These are phyloP conservation scores for Cyprinodon brontotheroides DNA, from an alignment of 2,113 vertebrate species.

Conservation along the genomic window DNA sequence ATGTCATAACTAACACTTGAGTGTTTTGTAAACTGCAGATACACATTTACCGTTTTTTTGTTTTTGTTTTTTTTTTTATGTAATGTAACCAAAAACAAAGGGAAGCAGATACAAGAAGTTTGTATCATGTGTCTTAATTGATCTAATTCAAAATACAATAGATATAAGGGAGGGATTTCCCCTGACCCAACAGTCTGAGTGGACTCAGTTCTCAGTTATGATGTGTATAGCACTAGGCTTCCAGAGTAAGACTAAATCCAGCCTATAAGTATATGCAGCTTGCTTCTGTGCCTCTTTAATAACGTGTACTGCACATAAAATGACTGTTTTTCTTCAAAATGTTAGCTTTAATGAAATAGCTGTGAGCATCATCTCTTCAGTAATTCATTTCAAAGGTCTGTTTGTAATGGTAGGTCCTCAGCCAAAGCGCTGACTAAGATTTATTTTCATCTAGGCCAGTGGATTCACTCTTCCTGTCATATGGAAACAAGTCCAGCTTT, in stretches of 20 bases:
- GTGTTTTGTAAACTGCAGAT: not conserved
- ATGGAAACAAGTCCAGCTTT: constrained; percentile 54
- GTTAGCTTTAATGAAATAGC: constrained; percentile 18
- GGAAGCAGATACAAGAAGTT: no score
- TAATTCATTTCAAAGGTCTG: constrained; percentile 19
- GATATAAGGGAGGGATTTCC: not conserved
- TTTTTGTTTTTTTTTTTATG: no score
- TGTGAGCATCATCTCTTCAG: constrained; percentile 24
- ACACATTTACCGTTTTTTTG: not conserved
- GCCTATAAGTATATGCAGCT: constrained; percentile 21
- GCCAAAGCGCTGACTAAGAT: constrained; percentile 13
- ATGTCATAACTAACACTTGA: not conserved
- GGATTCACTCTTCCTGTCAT: constrained; percentile 48
- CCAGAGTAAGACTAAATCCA: constrained; percentile 12
- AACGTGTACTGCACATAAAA: constrained; percentile 29
- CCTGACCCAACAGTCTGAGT: not conserved
- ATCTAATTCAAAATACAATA: not conserved
- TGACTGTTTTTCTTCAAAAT: constrained; percentile 44
- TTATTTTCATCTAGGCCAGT: constrained; percentile 28
- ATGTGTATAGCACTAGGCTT: constrained; percentile 30
- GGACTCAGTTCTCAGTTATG: not conserved
- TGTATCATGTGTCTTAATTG: no score
- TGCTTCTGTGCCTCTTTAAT: constrained; percentile 51
- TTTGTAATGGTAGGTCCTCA: constrained; percentile 9
- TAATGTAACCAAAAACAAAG: no score